Conservation (phyloP, 2,113 vertebrate species). For the Corythornis vintsioides region DNA sequence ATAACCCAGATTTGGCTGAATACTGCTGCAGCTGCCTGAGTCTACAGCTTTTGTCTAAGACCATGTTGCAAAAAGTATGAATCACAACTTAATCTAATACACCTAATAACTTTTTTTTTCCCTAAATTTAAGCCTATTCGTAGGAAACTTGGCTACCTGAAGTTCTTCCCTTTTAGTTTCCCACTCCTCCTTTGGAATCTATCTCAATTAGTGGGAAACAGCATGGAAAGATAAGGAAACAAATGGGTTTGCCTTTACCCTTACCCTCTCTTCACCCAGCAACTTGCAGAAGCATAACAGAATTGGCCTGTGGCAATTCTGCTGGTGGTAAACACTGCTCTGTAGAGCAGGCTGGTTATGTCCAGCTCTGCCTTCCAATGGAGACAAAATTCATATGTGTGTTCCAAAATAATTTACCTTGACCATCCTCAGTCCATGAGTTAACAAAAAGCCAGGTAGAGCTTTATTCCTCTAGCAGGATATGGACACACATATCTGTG, state of each 20-base stretch:
- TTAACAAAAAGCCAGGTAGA: neutral
- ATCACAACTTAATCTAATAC: conserved; percentile 28
- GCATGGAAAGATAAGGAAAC: neutral
- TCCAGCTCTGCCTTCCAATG: neutral
- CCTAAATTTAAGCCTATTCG: neutral
- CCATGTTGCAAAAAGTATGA: neutral
- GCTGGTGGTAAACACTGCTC: neutral
- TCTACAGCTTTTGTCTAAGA: neutral
- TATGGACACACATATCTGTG: fast-evolving
- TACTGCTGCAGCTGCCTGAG: neutral
- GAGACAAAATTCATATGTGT: neutral
- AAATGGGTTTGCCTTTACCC: neutral
- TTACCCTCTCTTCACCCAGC: neutral
- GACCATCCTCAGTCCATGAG: neutral
- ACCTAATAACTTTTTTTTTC: neutral
- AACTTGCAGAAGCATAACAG: neutral
- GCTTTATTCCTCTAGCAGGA: neutral
- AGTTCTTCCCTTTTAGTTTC: neutral
- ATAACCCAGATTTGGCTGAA: neutral
- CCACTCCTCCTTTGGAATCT: neutral
- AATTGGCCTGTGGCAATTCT: neutral
- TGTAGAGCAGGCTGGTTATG: neutral
- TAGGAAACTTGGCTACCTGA: neutral
- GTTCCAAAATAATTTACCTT: neutral
- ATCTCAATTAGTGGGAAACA: neutral